phyloP scores from a whole-genome alignment of 1,140 invertebrate genomes.

The Tribolium madens region DNA sequence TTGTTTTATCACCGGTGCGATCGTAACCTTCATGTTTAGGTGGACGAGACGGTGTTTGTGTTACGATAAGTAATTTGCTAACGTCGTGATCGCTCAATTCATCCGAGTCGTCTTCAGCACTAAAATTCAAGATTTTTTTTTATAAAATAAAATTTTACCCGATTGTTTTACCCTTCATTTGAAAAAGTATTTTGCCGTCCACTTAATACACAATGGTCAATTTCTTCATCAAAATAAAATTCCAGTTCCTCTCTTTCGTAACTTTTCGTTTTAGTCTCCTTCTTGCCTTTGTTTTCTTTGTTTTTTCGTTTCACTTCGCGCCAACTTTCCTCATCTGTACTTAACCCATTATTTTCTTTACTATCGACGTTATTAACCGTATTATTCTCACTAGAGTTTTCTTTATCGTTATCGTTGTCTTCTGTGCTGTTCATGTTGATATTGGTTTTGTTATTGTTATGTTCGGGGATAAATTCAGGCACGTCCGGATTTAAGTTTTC shows the following conservation, averaged over 20 bases:
- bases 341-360: slow-evolving; percentile 49
- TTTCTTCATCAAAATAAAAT: slow-evolving; percentile 97
- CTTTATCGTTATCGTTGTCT: slow-evolving; percentile 36
- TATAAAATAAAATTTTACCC: slow-evolving; percentile 45
- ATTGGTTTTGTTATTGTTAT: slow-evolving; percentile 43
- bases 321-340: slow-evolving; percentile 57
- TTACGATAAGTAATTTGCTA: slow-evolving; percentile 95
- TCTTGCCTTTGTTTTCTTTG: slow-evolving; percentile 64
- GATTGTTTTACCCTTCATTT: slow-evolving; percentile 69
- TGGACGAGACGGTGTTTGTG: slow-evolving; percentile 76
- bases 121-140: slow-evolving; percentile 49
- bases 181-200: slow-evolving; percentile 88
- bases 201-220: slow-evolving; percentile 78
- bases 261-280: slow-evolving; percentile 62
- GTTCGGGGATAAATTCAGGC: slow-evolving; percentile 82
- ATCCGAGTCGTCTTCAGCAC: slow-evolving; percentile 80
- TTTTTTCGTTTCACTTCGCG: slow-evolving; percentile 62
- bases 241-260: slow-evolving; percentile 87
- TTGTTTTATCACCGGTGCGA: slow-evolving; percentile 86
- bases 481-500: slow-evolving; percentile 83
- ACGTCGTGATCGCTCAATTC: slow-evolving; percentile 94
- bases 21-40: slow-evolving; percentile 91
- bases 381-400: slow-evolving; percentile 36
- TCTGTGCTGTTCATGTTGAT: slow-evolving; percentile 23
- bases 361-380: slow-evolving; percentile 9